Conservation (phyloP, 2,797 vertebrate species). For the Sciurus vulgaris region DNA sequence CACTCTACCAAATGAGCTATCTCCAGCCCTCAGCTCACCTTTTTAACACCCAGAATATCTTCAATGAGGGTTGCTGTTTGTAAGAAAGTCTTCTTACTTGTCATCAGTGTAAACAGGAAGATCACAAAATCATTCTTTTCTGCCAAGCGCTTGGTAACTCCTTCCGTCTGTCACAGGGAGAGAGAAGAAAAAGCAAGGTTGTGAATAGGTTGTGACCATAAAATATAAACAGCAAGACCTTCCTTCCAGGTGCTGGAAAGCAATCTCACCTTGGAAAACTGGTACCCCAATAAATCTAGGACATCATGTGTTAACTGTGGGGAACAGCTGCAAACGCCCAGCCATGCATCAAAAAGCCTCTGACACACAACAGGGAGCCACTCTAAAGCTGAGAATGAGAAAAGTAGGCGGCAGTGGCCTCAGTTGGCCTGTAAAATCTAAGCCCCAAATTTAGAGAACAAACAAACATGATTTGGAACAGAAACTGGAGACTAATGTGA, state of each 20-base stretch:
- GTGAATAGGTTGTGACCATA: neutral
- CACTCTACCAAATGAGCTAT: no score
- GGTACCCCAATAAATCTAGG: neutral
- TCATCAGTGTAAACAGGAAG: conserved; percentile 98
- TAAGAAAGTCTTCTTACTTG: conserved; percentile 98
- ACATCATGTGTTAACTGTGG: neutral
- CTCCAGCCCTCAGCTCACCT: conserved; percentile 89
- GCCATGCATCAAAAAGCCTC: neutral
- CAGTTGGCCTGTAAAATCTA: neutral
- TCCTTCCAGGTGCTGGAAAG: neutral
- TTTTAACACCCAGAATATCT: conserved; percentile 98
- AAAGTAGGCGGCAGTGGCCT: neutral
- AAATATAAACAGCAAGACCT: neutral
- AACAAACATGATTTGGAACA: neutral
- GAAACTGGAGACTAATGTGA: neutral
- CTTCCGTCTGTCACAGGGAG: conserved; percentile 91
- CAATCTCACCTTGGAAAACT: neutral
- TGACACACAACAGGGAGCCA: neutral
- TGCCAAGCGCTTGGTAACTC: conserved; percentile 96
- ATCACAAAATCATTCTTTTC: conserved; percentile 97
- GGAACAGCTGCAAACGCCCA: neutral
- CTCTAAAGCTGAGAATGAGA: neutral
- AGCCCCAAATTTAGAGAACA: neutral
- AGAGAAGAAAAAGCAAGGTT: conserved; percentile 9
- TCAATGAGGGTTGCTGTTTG: conserved; percentile 98